Conservation (phyloP, 2,113 vertebrate species). For the Ptyas mucosa region DNA sequence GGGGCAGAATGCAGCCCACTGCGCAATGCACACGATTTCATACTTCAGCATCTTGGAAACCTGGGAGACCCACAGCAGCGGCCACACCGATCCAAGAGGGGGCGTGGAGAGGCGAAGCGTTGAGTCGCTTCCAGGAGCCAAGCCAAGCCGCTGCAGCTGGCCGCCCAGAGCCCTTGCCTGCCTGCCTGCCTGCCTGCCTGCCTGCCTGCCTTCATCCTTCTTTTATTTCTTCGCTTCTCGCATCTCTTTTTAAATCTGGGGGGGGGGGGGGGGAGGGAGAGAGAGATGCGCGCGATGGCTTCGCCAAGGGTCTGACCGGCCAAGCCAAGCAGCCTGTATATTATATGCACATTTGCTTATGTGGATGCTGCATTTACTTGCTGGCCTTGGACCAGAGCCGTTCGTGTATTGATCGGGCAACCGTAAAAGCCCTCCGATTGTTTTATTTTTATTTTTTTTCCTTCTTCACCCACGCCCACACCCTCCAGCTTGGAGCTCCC, state of each 20-base stretch:
- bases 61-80: background rate
- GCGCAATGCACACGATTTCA: background rate
- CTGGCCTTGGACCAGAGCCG: background rate
- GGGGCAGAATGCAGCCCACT: background rate
- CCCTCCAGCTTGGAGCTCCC: background rate
- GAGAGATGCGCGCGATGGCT: background rate
- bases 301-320: background rate
- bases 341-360: background rate
- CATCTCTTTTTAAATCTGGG: background rate
- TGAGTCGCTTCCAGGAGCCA: background rate
- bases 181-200: background rate
- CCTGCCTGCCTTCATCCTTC: background rate
- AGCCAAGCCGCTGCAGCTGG: background rate
- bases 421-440: background rate
- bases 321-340: background rate
- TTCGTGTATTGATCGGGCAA: background rate
- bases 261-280: too few relatives aligned
- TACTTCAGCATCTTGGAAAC: slow-evolving; percentile 3
- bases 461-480: background rate
- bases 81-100: background rate
- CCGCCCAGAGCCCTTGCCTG: too few relatives aligned
- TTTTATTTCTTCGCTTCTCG: too few relatives aligned
- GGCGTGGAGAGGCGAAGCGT: background rate
- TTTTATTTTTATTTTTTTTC: background rate
- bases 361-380: background rate